A percentile compares a stretch with the other conserved stretches of the same genome.
Conservation (phyloP, 2,888 invertebrate genomes). For the Spisula solida region DNA sequence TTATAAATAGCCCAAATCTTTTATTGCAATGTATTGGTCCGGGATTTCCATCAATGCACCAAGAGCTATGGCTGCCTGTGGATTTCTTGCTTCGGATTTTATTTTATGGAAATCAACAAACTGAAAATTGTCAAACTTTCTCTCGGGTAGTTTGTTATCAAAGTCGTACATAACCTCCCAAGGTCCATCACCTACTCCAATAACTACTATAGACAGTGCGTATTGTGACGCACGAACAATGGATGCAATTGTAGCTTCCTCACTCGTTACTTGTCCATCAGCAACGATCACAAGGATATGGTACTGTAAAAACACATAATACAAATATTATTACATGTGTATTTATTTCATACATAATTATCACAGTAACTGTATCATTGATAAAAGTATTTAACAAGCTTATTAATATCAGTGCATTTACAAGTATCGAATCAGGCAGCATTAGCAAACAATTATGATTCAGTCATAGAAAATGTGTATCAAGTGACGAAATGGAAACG, state of each 20-base stretch:
- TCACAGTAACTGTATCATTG: too few relatives aligned
- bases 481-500: too few relatives aligned
- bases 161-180: slow-evolving; percentile 59
- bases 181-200: slow-evolving; percentile 86
- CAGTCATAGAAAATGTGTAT: too few relatives aligned
- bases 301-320: slow-evolving; percentile 82
- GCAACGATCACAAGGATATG: slow-evolving; percentile 89
- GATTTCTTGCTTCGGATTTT: slow-evolving; percentile 76
- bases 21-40: slow-evolving; percentile 87
- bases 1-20: slow-evolving; percentile 69
- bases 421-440: too few relatives aligned
- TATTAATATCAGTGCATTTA: too few relatives aligned
- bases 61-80: slow-evolving; percentile 87
- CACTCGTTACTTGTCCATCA: slow-evolving; percentile 89
- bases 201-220: slow-evolving; percentile 88
- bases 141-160: slow-evolving; percentile 87
- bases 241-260: slow-evolving; percentile 87
- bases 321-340: too few relatives aligned
- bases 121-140: slow-evolving; percentile 88
- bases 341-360: too few relatives aligned
- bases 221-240: slow-evolving; percentile 88
- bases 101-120: slow-evolving; percentile 82
- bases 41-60: slow-evolving; percentile 88
- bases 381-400: too few relatives aligned
- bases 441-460: too few relatives aligned